Base-by-base conservation (phyloP, 2,113 vertebrate genomes). In the Mus pahari region DNA sequence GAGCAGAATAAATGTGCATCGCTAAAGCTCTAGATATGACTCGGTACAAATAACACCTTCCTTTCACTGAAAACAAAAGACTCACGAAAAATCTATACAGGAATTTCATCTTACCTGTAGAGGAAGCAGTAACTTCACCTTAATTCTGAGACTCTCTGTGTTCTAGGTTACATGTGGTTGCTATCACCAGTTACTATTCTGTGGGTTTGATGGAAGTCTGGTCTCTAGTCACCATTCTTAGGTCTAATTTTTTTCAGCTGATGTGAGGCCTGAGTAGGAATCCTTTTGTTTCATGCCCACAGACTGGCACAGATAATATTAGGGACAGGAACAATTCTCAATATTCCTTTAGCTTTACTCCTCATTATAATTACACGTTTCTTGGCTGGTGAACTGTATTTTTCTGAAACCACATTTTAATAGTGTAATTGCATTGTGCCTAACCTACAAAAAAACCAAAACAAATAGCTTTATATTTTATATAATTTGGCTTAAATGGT, bases 81-180 rank as follows among this genome's bases (percentile, higher is more conserved):
- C 19, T 50, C 17, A n/a, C 1, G n/a, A 19, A 24, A 53, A 28
- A 71, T 19, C 68, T 83, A 22, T 31, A 31, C 5, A n/a, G 14
- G 42, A 31, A 17, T 7, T 66, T 55, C 36, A 5, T 17, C 22
- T 83, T 81, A 42, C 24, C 17, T 73, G 5, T 70, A 39, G 42
- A 71, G 2, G 0, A 58, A 9, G n/a, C 1, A 2, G 1, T 6
- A 55, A 50, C 4, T 0, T 74, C 2, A 14, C 7, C 2, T 48
- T 58, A 16, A 68, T 68, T 77, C 7, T 14, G 31, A 20, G 1
- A 4, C 20, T 91, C 9, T 45, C 68, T 64, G 31, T 73, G 48
- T 36, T 71, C 5, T 79, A 22, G 4, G 3, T 82, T 20, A 68
- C 13, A 1, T n/a, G 1, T 64, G 42, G 42, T 22, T 74, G 12